Percentiles rank a stretch among this genome's conserved stretches.
phyloP scores from a whole-genome alignment of 1,140 invertebrate genomes.

The Zaprionus vittiger region DNA sequence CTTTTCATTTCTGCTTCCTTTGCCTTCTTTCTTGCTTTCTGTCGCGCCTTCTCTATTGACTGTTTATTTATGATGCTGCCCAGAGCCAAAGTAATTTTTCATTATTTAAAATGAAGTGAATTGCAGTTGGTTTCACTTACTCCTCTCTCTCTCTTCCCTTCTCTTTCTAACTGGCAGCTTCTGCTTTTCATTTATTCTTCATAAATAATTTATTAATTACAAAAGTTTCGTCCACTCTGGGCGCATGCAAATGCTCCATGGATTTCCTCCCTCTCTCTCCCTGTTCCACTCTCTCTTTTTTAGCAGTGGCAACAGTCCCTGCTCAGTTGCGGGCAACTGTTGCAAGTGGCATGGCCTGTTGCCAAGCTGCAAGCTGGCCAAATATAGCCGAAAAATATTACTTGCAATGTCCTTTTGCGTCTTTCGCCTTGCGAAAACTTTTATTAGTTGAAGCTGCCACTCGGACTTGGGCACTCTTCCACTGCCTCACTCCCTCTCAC shows the following conservation, averaged over 20 bases:
- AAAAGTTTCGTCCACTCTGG: constrained; percentile 75
- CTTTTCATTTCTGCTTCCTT: background rate
- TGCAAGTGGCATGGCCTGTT: constrained; percentile 66
- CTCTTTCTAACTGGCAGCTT: constrained; percentile 27
- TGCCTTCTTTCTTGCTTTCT: constrained; percentile 6
- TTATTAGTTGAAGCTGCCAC: constrained; percentile 74
- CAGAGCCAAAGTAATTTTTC: constrained; percentile 76
- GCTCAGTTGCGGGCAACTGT: constrained; percentile 62
- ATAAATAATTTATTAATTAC: constrained; percentile 83
- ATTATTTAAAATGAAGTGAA: constrained; percentile 82
- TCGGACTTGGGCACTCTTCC: constrained; percentile 22
- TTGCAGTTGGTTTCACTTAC: constrained; percentile 53
- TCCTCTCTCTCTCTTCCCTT: constrained; percentile 10
- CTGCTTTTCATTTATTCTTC: constrained; percentile 74
- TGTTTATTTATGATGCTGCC: constrained; percentile 74
- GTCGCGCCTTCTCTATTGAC: constrained; percentile 43
- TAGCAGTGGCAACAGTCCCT: background rate
- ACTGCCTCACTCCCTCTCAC: constrained; percentile 20
- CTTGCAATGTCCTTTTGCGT: constrained; percentile 76
- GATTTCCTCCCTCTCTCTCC: background rate
- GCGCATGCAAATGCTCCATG: constrained; percentile 66
- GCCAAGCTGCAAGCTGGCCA: constrained; percentile 31
- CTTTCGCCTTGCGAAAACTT: constrained; percentile 72
- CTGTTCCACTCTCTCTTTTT: background rate
- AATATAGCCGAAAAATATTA: constrained; percentile 70